A percentile compares a stretch with the other conserved stretches of the same genome.
These are phyloP conservation scores for Bucorvus abyssinicus DNA, from an alignment of 2,797 vertebrate species.

Conservation along the genomic window DNA sequence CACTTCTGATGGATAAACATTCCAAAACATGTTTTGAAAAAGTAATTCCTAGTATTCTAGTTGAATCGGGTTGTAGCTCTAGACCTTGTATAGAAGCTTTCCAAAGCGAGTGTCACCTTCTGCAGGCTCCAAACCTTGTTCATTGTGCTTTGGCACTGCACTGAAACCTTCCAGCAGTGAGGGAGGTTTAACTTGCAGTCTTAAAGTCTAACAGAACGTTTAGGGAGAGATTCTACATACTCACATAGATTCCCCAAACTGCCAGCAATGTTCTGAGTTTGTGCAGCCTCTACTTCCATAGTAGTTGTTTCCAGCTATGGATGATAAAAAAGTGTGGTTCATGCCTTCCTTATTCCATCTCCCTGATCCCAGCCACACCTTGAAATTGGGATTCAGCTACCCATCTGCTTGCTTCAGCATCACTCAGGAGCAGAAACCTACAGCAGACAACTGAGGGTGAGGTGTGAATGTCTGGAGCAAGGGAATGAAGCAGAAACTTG, in stretches of 20 bases:
- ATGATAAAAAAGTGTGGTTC: not conserved
- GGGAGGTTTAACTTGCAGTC: not conserved
- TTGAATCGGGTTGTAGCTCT: not conserved
- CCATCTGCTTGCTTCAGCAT: not conserved
- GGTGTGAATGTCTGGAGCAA: not conserved
- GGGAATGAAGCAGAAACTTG: not conserved
- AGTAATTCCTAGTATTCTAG: not conserved
- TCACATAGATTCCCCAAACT: not conserved
- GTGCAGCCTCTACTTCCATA: not conserved
- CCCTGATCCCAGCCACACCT: not conserved
- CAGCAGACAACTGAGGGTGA: not conserved
- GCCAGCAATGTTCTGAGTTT: not conserved
- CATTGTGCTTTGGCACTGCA: not conserved
- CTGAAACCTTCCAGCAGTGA: not conserved
- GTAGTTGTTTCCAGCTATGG: not conserved
- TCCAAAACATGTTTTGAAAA: not conserved
- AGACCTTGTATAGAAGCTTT: not conserved
- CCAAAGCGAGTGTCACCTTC: not conserved
- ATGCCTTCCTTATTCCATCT: not conserved
- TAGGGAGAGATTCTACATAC: not conserved
- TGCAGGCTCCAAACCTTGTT: not conserved
- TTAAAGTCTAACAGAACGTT: not conserved
- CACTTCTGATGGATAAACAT: not conserved
- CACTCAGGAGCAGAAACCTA: not conserved
- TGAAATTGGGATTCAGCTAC: not conserved